A percentile compares a stretch with the other conserved stretches of the same genome.
phyloP scores from a whole-genome alignment of 1,140 invertebrate genomes.

The Heliconius hewitsoni region DNA sequence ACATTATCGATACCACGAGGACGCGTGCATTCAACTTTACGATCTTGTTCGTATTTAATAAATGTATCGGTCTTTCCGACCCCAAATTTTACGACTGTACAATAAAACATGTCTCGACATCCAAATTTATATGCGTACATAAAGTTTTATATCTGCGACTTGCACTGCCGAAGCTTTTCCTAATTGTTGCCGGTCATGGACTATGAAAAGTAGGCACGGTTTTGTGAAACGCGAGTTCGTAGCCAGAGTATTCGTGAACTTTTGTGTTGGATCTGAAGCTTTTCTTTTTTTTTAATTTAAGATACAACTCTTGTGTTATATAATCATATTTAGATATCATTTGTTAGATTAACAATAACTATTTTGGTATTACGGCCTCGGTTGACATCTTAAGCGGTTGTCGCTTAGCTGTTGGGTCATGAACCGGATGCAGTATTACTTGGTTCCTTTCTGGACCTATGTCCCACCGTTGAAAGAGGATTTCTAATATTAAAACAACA shows the following conservation, averaged over 20 bases:
- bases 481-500: too few relatives aligned
- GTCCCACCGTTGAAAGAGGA: too few relatives aligned
- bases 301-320: not conserved
- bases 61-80: conserved; percentile 79
- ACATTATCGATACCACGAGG: conserved; percentile 73
- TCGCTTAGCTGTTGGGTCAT: too few relatives aligned
- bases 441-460: too few relatives aligned
- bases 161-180: conserved; percentile 69
- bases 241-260: not conserved
- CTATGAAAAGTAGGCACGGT: conserved; percentile 50
- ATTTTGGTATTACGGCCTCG: too few relatives aligned
- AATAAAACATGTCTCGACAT: conserved; percentile 81
- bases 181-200: conserved; percentile 79
- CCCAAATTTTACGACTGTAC: conserved; percentile 77
- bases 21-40: conserved; percentile 76
- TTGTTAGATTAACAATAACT: too few relatives aligned
- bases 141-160: conserved; percentile 80
- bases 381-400: too few relatives aligned
- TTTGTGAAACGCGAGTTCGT: conserved; percentile 45
- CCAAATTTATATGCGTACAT: conserved; percentile 80
- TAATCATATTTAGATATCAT: not conserved
- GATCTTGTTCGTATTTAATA: conserved; percentile 79
- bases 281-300: not conserved
- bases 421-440: too few relatives aligned
- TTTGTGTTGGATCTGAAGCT: not conserved